phyloP scores from a whole-genome alignment of 2,113 vertebrate genomes.

The Erinaceus europaeus region DNA sequence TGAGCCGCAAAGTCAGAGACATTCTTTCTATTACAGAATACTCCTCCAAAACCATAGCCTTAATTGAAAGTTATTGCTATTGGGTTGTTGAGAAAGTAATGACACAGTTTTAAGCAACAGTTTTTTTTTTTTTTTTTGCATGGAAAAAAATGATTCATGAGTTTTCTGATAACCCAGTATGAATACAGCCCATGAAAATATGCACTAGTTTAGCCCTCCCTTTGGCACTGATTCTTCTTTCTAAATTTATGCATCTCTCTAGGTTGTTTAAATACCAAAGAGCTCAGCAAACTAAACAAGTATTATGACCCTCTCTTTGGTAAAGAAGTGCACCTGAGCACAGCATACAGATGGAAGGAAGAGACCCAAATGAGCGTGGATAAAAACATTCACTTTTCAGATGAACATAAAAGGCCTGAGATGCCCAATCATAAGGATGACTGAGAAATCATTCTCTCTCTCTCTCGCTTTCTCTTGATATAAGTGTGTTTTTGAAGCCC shows the following conservation, averaged over 20 bases:
- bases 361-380: neutral
- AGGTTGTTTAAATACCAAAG: slow-evolving; percentile 69
- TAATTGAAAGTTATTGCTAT: slow-evolving; percentile 72
- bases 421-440: neutral
- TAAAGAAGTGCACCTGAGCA: slow-evolving; percentile 44
- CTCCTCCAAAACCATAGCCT: slow-evolving; percentile 60
- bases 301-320: slow-evolving; percentile 15
- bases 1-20: slow-evolving; percentile 56
- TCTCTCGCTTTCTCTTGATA: too few species aligned
- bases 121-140: too few species aligned
- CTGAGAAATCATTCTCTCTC: neutral
- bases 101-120: too few species aligned
- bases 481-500: neutral
- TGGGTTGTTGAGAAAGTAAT: too few species aligned
- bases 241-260: slow-evolving; percentile 71
- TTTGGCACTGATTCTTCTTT: slow-evolving; percentile 59
- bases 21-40: slow-evolving; percentile 62
- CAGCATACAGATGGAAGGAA: neutral
- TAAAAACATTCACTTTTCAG: neutral
- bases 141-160: too few species aligned
- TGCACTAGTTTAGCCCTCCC: slow-evolving; percentile 67
- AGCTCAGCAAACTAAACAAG: slow-evolving; percentile 48
- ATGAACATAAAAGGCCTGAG: neutral
- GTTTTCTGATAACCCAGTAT: too few species aligned
- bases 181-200: slow-evolving; percentile 69